These are phyloP conservation scores for Oceanodroma leucorhoa DNA, from an alignment of 2,797 vertebrate genomes.

Conservation along the genomic window DNA sequence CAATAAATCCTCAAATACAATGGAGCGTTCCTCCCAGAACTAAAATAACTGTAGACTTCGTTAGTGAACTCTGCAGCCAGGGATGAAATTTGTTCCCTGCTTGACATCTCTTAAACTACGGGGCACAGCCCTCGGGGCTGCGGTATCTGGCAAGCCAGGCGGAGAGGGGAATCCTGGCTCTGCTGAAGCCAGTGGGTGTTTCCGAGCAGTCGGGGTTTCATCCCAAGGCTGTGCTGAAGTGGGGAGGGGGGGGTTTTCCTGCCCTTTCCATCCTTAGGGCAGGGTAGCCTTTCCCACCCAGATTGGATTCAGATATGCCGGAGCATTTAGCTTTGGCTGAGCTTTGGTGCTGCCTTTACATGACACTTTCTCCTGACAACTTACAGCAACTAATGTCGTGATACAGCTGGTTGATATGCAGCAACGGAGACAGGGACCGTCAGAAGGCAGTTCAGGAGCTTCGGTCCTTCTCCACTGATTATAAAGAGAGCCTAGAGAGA, in stretches of 20 bases:
- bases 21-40: background rate
- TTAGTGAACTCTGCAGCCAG: background rate
- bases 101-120: background rate
- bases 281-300: background rate
- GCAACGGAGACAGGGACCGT: accelerated
- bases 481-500: background rate
- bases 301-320: background rate
- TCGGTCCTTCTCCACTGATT: background rate
- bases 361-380: background rate
- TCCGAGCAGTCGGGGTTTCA: background rate
- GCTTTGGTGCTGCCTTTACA: background rate
- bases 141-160: background rate
- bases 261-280: background rate
- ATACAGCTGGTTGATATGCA: background rate
- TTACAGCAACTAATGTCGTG: accelerated
- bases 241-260: background rate
- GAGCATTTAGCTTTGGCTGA: background rate
- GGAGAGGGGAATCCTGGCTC: background rate
- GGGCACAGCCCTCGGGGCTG: background rate
- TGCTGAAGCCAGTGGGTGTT: background rate
- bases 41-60: background rate
- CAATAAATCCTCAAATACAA: background rate
- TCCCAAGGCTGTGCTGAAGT: background rate
- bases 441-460: background rate
- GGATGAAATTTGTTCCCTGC: background rate